Conservation (phyloP, 2,888 invertebrate genomes). For the Sinodicranocentrus sp. region DNA sequence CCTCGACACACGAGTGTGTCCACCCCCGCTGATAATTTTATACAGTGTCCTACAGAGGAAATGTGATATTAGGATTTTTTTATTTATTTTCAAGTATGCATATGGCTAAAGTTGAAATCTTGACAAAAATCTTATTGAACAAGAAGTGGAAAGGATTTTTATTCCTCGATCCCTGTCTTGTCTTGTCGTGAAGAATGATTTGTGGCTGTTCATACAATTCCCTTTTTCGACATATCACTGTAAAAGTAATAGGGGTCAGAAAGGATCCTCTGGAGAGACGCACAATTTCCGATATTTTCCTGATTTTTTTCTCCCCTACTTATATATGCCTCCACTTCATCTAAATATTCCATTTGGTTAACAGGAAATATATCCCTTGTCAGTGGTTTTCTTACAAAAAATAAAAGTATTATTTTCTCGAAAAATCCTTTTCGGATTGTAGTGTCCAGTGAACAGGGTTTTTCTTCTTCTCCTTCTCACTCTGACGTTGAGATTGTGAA, state of each 20-base stretch:
- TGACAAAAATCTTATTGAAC: slow-evolving; percentile 77
- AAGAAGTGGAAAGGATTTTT: slow-evolving; percentile 64
- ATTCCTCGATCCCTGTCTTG: slow-evolving; percentile 24
- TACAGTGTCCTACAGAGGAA: slow-evolving; percentile 74
- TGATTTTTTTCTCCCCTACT: background rate
- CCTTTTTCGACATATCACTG: background rate
- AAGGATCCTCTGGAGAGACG: background rate
- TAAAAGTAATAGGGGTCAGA: background rate
- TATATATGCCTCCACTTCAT: no score
- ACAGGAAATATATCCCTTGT: no score
- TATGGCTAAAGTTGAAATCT: slow-evolving; percentile 66
- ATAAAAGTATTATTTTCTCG: no score
- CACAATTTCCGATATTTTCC: background rate
- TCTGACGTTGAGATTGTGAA: no score
- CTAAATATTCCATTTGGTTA: no score
- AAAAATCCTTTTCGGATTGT: no score
- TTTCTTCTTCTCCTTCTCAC: no score
- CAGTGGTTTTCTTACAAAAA: background rate
- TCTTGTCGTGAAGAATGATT: background rate
- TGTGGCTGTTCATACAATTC: background rate
- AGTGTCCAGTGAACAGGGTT: no score
- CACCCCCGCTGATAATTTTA: slow-evolving; percentile 77
- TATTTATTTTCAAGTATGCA: no score
- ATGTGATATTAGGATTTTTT: slow-evolving; percentile 73
- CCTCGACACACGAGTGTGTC: no score